These are phyloP conservation scores for Euphydryas editha DNA, from an alignment of 2,888 invertebrate species.

Conservation along the genomic window DNA sequence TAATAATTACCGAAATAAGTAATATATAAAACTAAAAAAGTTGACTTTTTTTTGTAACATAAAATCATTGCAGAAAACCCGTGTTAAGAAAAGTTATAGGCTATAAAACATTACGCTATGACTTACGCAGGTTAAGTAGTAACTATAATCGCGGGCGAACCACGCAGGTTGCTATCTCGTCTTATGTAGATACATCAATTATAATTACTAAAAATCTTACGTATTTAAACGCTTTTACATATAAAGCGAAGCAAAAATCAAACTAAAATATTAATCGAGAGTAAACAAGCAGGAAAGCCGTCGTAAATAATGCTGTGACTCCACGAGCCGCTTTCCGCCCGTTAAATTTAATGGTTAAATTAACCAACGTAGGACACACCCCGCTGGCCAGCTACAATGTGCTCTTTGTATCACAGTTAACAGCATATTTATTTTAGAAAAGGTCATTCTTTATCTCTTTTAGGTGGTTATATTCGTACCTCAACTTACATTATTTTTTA, in stretches of 20 bases:
- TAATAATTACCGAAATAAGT: too few species aligned
- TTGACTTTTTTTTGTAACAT: too few species aligned
- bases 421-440: neutral
- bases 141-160: too few species aligned
- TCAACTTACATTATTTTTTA: neutral
- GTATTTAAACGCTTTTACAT: neutral
- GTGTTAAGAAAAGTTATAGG: too few species aligned
- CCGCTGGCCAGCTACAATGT: slow-evolving; percentile 13
- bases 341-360: slow-evolving; percentile 34
- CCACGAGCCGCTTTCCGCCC: slow-evolving; percentile 19
- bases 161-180: too few species aligned
- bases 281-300: slow-evolving; percentile 12
- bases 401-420: slow-evolving; percentile 4
- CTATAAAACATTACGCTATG: too few species aligned
- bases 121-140: too few species aligned
- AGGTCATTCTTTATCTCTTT: neutral
- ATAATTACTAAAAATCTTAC: neutral
- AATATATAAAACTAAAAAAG: too few species aligned
- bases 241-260: slow-evolving; percentile 15
- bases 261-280: slow-evolving; percentile 28
- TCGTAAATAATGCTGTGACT: slow-evolving; percentile 30
- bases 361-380: slow-evolving; percentile 17
- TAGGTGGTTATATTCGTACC: neutral
- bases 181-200: neutral
- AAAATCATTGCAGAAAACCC: too few species aligned